These are phyloP conservation scores for Stenopsyche tienmushanensis DNA, from an alignment of 1,140 invertebrate species.

Conservation along the genomic window DNA sequence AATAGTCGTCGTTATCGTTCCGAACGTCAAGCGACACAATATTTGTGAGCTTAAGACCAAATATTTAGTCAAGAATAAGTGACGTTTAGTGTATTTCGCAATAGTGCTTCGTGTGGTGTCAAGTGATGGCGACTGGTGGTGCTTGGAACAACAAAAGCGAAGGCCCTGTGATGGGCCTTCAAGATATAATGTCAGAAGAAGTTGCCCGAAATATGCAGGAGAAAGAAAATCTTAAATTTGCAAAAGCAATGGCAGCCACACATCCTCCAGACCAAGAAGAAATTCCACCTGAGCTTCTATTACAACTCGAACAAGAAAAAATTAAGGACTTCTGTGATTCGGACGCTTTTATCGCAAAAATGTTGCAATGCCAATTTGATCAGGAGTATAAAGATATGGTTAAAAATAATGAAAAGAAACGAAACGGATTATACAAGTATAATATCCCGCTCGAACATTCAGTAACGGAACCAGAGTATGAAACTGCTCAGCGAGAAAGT, in stretches of 20 bases:
- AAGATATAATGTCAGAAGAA: conserved; percentile 83
- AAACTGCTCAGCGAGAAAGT: conserved; percentile 58
- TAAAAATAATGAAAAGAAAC: conserved; percentile 74
- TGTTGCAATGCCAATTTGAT: conserved; percentile 88
- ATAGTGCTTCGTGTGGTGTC: neutral
- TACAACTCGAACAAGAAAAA: conserved; percentile 49
- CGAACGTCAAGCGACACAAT: too few relatives aligned
- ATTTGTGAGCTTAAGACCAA: too few relatives aligned
- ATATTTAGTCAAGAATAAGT: neutral
- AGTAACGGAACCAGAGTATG: conserved; percentile 59
- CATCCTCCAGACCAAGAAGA: conserved; percentile 40
- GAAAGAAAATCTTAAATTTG: conserved; percentile 60
- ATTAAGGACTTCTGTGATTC: conserved; percentile 62
- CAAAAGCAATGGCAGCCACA: conserved; percentile 48
- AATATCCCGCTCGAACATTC: conserved; percentile 58
- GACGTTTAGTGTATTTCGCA: neutral
- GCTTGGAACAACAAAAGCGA: neutral
- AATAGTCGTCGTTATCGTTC: too few relatives aligned
- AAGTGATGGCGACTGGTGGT: neutral
- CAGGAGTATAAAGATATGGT: conserved; percentile 81
- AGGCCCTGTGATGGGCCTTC: neutral
- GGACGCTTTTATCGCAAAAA: conserved; percentile 82
- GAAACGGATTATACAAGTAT: conserved; percentile 77
- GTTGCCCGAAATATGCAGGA: conserved; percentile 70
- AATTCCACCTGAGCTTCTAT: conserved; percentile 45